These are phyloP conservation scores for Thunnus thynnus DNA, from an alignment of 2,113 vertebrate genomes.

Conservation along the genomic window DNA sequence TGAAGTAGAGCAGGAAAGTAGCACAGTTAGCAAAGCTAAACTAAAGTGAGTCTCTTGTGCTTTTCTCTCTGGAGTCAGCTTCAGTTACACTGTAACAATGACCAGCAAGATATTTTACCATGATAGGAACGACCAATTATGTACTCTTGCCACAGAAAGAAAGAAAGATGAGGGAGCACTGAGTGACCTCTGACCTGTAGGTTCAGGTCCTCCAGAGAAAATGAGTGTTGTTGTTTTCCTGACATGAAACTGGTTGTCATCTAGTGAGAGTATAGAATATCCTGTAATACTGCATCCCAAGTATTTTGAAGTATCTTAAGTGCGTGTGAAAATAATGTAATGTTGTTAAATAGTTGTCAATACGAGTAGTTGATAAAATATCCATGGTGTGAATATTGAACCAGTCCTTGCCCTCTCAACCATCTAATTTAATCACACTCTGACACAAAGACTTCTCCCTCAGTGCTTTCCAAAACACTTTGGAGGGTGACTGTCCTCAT, in stretches of 20 bases:
- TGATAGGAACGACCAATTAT: slow-evolving; percentile 12
- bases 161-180: neutral
- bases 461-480: slow-evolving; percentile 20
- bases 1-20: slow-evolving; percentile 76
- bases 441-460: slow-evolving; percentile 16
- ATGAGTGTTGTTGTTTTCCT: slow-evolving; percentile 1
- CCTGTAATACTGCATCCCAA: neutral
- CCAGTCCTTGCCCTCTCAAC: slow-evolving; percentile 23
- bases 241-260: neutral
- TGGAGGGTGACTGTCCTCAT: slow-evolving; percentile 28
- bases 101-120: slow-evolving; percentile 21
- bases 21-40: slow-evolving; percentile 53
- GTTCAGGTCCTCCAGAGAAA: slow-evolving; percentile 9
- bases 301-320: neutral
- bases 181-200: slow-evolving; percentile 16
- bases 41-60: slow-evolving; percentile 29
- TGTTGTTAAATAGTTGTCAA: slow-evolving; percentile 6
- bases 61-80: slow-evolving; percentile 48
- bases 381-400: slow-evolving; percentile 27
- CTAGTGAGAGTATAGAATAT: neutral
- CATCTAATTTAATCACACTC: slow-evolving; percentile 34
- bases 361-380: slow-evolving; percentile 36
- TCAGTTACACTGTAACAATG: slow-evolving; percentile 47
- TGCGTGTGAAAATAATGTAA: neutral
- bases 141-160: neutral